These are phyloP conservation scores for Agrilus mali DNA, from an alignment of 2,888 invertebrate species.

Conservation along the genomic window DNA sequence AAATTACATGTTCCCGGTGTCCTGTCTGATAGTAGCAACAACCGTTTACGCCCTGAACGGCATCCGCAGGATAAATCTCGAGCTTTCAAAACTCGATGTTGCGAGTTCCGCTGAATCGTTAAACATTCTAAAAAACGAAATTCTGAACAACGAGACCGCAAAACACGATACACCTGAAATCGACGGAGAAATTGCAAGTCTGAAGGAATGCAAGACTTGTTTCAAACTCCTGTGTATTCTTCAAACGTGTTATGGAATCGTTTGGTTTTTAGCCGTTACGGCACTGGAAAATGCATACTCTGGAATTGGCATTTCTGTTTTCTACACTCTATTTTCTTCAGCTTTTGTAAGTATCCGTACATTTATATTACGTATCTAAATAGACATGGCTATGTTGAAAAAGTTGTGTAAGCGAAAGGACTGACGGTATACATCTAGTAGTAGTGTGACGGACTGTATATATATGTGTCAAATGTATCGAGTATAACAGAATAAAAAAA, in stretches of 20 bases:
- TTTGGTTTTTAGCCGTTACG: slow-evolving; percentile 63
- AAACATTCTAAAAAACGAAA: slow-evolving; percentile 25
- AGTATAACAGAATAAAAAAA: too few species aligned
- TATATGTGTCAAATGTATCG: too few species aligned
- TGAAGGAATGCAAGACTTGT: slow-evolving; percentile 45
- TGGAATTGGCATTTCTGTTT: slow-evolving; percentile 46
- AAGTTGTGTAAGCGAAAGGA: too few species aligned
- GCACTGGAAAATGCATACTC: slow-evolving; percentile 54
- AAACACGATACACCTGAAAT: slow-evolving; percentile 17
- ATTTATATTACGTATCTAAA: neutral
- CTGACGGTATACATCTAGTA: too few species aligned
- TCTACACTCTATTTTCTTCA: slow-evolving; percentile 43
- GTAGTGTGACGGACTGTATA: too few species aligned
- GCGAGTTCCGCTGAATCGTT: slow-evolving; percentile 30
- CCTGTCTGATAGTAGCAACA: slow-evolving; percentile 51
- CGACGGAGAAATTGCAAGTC: slow-evolving; percentile 29
- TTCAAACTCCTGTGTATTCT: slow-evolving; percentile 51
- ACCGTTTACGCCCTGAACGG: slow-evolving; percentile 47
- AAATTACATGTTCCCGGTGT: slow-evolving; percentile 63
- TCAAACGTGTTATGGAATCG: slow-evolving; percentile 56
- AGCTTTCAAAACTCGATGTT: slow-evolving; percentile 30
- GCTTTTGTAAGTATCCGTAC: slow-evolving; percentile 39
- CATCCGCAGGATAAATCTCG: slow-evolving; percentile 32
- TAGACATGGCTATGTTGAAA: too few species aligned
- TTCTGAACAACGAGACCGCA: slow-evolving; percentile 23